Evolutionary conservation across 2,113 vertebrate genomes (phyloP).

Genomic region (Psilopsiagon aurifrons): DNA sequence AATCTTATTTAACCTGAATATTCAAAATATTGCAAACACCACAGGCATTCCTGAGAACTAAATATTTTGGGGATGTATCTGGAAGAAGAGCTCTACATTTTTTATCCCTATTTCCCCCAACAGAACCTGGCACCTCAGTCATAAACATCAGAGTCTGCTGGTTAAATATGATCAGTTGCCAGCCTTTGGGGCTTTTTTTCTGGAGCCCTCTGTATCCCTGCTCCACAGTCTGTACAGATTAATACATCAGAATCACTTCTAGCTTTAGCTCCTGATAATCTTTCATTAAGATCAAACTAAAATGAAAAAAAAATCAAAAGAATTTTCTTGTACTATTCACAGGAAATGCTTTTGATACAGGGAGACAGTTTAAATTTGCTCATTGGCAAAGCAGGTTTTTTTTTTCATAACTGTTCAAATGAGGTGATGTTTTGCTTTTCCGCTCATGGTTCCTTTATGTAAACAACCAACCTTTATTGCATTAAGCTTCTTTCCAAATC

Average conservation of each 20-base stretch:
- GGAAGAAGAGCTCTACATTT: background rate
- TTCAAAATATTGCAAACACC: background rate
- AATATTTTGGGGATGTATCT: background rate
- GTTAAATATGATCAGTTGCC: fast-evolving
- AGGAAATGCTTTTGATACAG: background rate
- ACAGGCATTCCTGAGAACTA: background rate
- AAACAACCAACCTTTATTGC: slow-evolving; percentile 9
- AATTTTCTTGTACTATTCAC: background rate
- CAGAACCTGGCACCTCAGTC: background rate
- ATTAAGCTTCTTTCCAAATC: slow-evolving; percentile 46
- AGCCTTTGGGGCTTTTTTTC: background rate
- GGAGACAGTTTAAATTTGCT: background rate
- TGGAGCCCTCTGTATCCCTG: background rate
- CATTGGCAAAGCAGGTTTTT: background rate
- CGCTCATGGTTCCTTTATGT: background rate
- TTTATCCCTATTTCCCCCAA: background rate
- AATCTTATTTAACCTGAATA: background rate
- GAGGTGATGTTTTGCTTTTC: background rate
- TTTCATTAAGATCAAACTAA: background rate
- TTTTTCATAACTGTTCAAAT: background rate
- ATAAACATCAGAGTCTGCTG: background rate
- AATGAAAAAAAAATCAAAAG: background rate
- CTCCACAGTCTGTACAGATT: background rate
- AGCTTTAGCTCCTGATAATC: background rate
- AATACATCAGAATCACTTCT: background rate